These are phyloP conservation scores for Bradypodion ventrale DNA, from an alignment of 2,797 vertebrate species.

Conservation along the genomic window DNA sequence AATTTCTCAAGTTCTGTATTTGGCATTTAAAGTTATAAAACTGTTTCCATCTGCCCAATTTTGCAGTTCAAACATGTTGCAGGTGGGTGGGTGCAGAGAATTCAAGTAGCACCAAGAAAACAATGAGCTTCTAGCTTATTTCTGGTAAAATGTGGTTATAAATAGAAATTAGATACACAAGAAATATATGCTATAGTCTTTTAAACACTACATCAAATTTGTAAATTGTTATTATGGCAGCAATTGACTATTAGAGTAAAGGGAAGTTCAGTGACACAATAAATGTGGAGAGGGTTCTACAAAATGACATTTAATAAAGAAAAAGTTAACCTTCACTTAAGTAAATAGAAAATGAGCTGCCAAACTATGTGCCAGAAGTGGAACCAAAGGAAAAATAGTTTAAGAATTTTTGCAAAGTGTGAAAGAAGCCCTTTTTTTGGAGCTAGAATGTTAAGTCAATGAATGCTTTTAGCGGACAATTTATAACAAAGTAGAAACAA, in stretches of 20 bases:
- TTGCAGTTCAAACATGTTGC: conserved; percentile 14
- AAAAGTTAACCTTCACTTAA: neutral
- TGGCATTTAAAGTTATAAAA: conserved; percentile 21
- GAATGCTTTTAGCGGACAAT: neutral
- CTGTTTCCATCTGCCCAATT: conserved; percentile 15
- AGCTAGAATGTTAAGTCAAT: neutral
- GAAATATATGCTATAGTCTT: conserved; percentile 32
- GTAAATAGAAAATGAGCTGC: neutral
- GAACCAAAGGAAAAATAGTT: neutral
- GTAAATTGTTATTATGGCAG: conserved; percentile 29
- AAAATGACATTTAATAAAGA: conserved; percentile 29
- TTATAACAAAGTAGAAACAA: neutral
- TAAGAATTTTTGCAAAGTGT: neutral
- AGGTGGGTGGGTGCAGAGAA: neutral
- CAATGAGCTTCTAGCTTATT: conserved; percentile 39
- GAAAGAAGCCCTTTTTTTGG: neutral
- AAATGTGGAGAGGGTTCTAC: conserved; percentile 19
- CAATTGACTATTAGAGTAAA: conserved; percentile 24
- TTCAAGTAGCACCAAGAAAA: conserved; percentile 52
- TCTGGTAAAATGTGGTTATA: conserved; percentile 35
- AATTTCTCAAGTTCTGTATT: conserved; percentile 22
- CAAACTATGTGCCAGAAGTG: neutral
- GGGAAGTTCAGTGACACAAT: conserved; percentile 8
- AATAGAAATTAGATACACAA: conserved; percentile 58
- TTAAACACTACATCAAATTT: conserved; percentile 42